Percentiles rank a stretch among this genome's conserved stretches.
phyloP scores from a whole-genome alignment of 1,140 invertebrate genomes.

The Cecropterus lyciades region DNA sequence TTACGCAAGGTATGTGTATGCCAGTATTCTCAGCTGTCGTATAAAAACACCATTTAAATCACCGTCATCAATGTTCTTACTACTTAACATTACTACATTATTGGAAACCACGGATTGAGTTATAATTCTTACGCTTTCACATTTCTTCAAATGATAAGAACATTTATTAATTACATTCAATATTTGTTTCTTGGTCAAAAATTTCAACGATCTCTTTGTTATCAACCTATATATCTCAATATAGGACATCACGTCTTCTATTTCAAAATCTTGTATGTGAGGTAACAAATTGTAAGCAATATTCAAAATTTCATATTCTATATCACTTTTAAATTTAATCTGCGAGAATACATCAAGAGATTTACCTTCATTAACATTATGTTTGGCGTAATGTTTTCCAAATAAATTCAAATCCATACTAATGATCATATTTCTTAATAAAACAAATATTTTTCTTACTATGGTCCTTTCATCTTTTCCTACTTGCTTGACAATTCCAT shows the following conservation, averaged over 20 bases:
- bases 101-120: conserved; percentile 48
- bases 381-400: conserved; percentile 48
- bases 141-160: conserved; percentile 38
- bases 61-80: conserved; percentile 42
- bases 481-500: conserved; percentile 57
- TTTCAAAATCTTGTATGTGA: conserved; percentile 48
- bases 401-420: conserved; percentile 58
- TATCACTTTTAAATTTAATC: conserved; percentile 65
- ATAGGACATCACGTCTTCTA: conserved; percentile 56
- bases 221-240: conserved; percentile 55
- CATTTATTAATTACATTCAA: conserved; percentile 55
- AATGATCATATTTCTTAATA: conserved; percentile 60
- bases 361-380: conserved; percentile 44
- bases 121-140: conserved; percentile 53
- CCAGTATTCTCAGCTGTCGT: conserved; percentile 47
- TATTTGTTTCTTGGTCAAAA: conserved; percentile 64
- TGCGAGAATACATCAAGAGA: conserved; percentile 45
- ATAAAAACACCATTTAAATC: conserved; percentile 43
- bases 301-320: conserved; percentile 63
- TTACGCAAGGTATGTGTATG: conserved; percentile 52
- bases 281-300: conserved; percentile 57
- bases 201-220: conserved; percentile 65
- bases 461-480: conserved; percentile 55
- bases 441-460: conserved; percentile 44
- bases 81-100: conserved; percentile 52